These are phyloP conservation scores for Leucosticte australis DNA, from an alignment of 2,113 vertebrate species.

Conservation along the genomic window DNA sequence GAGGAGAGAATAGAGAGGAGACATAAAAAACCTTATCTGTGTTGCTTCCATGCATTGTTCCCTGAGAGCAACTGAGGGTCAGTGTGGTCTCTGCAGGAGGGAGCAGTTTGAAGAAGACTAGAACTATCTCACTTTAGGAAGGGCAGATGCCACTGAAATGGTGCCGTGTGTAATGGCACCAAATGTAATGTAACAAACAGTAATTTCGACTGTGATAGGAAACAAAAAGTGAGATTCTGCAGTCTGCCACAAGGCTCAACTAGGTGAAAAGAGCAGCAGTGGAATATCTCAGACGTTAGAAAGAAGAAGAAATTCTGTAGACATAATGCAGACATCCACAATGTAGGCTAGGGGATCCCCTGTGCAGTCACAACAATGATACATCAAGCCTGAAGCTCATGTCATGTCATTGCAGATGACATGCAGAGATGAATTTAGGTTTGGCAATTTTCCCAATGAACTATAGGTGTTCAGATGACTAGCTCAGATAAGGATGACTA, in stretches of 20 bases:
- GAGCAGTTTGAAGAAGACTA: not conserved
- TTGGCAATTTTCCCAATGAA: not conserved
- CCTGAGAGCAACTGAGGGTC: fast-evolving
- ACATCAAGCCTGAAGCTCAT: not conserved
- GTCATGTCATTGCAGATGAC: not conserved
- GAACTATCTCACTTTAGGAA: not conserved
- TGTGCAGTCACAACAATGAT: not conserved
- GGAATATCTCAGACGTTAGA: not conserved
- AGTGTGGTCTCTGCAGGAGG: not conserved
- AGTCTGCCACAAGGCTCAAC: not conserved
- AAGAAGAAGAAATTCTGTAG: not conserved
- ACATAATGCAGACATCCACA: not conserved
- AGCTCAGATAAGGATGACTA: not conserved
- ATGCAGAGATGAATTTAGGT: not conserved
- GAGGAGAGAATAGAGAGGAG: not conserved
- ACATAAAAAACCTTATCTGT: not conserved
- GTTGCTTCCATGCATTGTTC: not conserved
- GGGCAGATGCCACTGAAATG: not conserved
- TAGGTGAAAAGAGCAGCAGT: not conserved
- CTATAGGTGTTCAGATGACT: not conserved
- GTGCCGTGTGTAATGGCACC: not conserved
- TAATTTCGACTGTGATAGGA: not conserved
- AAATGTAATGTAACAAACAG: not conserved
- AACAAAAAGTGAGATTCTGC: not conserved
- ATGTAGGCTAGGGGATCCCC: not conserved